Evolutionary conservation across 2,888 invertebrate genomes (phyloP).

Genomic region (Aproaerema taeniolella): DNA sequence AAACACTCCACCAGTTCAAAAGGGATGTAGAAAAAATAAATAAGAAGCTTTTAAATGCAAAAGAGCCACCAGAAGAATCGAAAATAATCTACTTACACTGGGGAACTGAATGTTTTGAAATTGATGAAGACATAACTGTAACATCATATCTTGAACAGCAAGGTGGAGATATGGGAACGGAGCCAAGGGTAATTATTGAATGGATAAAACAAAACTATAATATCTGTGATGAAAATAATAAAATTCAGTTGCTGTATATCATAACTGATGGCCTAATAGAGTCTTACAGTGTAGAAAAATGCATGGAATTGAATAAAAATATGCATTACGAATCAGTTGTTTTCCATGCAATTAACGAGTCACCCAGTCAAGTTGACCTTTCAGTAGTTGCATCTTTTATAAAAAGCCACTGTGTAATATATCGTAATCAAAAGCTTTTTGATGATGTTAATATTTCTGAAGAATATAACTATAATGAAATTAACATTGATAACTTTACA

Average conservation of each 20-base stretch:
- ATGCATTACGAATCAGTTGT: slow-evolving; percentile 32
- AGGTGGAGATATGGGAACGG: slow-evolving; percentile 13
- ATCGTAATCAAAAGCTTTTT: slow-evolving; percentile 27
- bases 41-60: slow-evolving; percentile 15
- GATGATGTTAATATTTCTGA: slow-evolving; percentile 31
- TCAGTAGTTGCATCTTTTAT: slow-evolving; percentile 31
- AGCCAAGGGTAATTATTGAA: slow-evolving; percentile 13
- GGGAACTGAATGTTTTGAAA: slow-evolving; percentile 26
- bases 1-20: slow-evolving; percentile 27
- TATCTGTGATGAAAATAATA: slow-evolving; percentile 16
- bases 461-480: slow-evolving; percentile 32
- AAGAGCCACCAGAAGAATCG: slow-evolving; percentile 18
- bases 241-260: slow-evolving; percentile 31
- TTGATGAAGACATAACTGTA: slow-evolving; percentile 23
- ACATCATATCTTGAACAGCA: slow-evolving; percentile 8
- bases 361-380: slow-evolving; percentile 19
- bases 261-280: slow-evolving; percentile 32
- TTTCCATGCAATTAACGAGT: slow-evolving; percentile 27
- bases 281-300: background rate
- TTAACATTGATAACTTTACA: slow-evolving; percentile 29
- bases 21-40: slow-evolving; percentile 24
- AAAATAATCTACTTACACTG: slow-evolving; percentile 33
- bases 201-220: slow-evolving; percentile 17
- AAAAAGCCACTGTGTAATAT: slow-evolving; percentile 27
- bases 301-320: slow-evolving; percentile 25